A percentile compares a stretch with the other conserved stretches of the same genome.
Evolutionary conservation across 2,113 vertebrate species (phyloP).

Genomic region (Aegithalos caudatus): DNA sequence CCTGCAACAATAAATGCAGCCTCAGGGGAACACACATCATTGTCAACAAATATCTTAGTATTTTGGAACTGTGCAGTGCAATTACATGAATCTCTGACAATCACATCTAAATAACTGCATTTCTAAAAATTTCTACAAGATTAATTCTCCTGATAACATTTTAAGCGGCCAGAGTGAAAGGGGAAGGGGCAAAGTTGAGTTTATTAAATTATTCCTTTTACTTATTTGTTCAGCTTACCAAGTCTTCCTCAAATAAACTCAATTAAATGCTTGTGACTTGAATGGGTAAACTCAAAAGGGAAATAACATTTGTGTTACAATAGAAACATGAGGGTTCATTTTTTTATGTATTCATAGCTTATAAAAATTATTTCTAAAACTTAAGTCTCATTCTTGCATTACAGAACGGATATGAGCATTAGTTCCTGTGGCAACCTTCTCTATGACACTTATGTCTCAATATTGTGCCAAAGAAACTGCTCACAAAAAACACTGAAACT

Average conservation of each 20-base stretch:
- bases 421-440: not conserved
- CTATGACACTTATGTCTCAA: not conserved
- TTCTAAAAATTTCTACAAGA: not conserved
- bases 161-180: not conserved
- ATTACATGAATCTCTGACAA: not conserved
- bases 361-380: not conserved
- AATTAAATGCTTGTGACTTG: not conserved
- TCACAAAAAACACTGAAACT: not conserved
- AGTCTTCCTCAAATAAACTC: not conserved
- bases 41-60: fast-evolving
- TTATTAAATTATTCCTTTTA: not conserved
- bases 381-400: not conserved
- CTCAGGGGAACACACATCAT: not conserved
- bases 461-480: not conserved
- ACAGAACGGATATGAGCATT: not conserved
- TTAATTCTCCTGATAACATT: not conserved
- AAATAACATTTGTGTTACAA: not conserved
- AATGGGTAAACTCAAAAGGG: not conserved
- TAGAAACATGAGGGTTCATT: not conserved
- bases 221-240: not conserved
- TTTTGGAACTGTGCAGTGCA: not conserved
- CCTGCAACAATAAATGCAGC: not conserved
- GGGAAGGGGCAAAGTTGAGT: not conserved
- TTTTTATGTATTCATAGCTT: not conserved
- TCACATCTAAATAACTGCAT: not conserved